A percentile compares a stretch with the other conserved stretches of the same genome.
These are phyloP conservation scores for Dasyurus viverrinus DNA, from an alignment of 2,113 vertebrate genomes.

Conservation along the genomic window DNA sequence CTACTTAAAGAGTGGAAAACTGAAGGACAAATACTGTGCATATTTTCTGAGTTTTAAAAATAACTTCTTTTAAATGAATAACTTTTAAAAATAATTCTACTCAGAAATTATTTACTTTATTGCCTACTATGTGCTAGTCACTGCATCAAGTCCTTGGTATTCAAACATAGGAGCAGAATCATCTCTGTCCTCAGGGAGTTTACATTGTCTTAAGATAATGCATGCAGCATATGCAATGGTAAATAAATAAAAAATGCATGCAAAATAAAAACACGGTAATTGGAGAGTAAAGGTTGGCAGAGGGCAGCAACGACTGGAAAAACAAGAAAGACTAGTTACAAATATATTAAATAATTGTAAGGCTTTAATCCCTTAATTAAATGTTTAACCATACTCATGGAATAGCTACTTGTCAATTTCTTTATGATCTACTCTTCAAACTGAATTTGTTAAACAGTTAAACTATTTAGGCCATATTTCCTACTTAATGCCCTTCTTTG, in stretches of 20 bases:
- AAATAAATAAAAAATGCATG: not conserved
- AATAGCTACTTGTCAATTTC: not conserved
- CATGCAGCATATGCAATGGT: not conserved
- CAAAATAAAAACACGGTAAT: not conserved
- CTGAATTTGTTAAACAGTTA: not conserved
- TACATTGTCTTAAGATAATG: not conserved
- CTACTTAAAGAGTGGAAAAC: not conserved
- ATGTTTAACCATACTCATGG: not conserved
- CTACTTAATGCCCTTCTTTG: not conserved
- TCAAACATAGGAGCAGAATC: not conserved
- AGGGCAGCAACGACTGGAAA: not conserved
- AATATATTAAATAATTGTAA: not conserved
- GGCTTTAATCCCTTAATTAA: conserved; percentile 21
- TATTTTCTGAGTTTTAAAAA: not conserved
- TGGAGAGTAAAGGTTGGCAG: not conserved
- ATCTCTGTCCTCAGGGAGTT: not conserved
- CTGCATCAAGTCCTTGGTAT: not conserved
- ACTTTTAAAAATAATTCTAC: not conserved
- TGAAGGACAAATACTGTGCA: not conserved
- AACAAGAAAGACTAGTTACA: not conserved
- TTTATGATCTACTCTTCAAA: not conserved
- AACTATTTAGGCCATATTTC: conserved; percentile 27
- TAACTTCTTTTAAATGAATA: not conserved
- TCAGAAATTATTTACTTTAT: not conserved
- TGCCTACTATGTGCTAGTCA: not conserved